A percentile compares a stretch with the other conserved stretches of the same genome.
Conservation (phyloP, 2,888 invertebrate genomes). For the Drosophila siamana region DNA sequence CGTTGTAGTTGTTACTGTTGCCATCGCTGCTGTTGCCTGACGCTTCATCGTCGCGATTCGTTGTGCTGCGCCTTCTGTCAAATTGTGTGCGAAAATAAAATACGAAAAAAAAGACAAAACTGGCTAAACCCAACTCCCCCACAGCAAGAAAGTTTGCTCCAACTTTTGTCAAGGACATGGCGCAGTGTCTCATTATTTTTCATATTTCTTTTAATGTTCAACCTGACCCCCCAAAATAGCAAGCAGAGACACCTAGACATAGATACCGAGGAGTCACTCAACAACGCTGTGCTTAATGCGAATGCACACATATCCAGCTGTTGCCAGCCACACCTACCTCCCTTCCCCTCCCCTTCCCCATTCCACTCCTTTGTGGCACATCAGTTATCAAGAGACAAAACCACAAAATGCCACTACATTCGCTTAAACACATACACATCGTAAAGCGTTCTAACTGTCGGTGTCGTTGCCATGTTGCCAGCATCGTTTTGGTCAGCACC, state of each 20-base stretch:
- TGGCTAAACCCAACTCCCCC: too few relatives aligned
- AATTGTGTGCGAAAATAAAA: conserved; percentile 67
- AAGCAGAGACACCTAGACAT: background rate
- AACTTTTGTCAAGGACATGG: conserved; percentile 75
- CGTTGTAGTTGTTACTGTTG: background rate
- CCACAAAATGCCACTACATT: conserved; percentile 55
- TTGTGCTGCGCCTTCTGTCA: conserved; percentile 63
- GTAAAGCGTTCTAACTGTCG: too few relatives aligned
- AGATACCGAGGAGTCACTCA: conserved; percentile 4
- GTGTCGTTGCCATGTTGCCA: too few relatives aligned
- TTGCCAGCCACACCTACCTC: conserved; percentile 39
- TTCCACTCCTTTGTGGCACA: conserved; percentile 19
- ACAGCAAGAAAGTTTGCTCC: conserved; percentile 35
- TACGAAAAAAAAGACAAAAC: conserved; percentile 18
- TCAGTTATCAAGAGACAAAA: conserved; percentile 40
- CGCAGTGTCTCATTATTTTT: conserved; percentile 71
- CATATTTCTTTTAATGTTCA: conserved; percentile 59
- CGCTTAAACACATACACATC: conserved; percentile 26
- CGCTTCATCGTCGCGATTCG: conserved; percentile 40
- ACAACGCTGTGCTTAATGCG: conserved; percentile 13
- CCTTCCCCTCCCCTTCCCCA: too few relatives aligned
- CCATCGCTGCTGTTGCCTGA: conserved; percentile 9
- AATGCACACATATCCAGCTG: conserved; percentile 30
- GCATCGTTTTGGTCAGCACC: conserved; percentile 29
- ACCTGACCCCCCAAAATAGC: conserved; percentile 48